Conservation (phyloP, 2,113 vertebrate species). For the Indicator maculatus region DNA sequence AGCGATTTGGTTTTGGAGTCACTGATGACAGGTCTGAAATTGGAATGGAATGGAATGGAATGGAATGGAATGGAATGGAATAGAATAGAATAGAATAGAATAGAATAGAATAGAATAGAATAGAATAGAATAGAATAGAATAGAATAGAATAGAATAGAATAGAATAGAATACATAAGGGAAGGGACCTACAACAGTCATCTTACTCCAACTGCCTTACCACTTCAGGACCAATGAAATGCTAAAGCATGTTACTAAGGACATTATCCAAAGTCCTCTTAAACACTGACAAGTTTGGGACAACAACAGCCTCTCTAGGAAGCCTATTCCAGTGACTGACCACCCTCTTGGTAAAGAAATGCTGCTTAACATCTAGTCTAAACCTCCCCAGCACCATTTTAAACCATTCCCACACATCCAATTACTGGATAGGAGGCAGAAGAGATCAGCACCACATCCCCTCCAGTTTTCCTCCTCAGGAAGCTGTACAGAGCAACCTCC, state of each 20-base stretch:
- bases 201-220: background rate
- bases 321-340: background rate
- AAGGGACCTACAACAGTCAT: background rate
- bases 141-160: background rate
- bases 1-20: background rate
- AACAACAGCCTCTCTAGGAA: background rate
- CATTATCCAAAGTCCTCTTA: background rate
- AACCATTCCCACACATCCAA: rapidly evolving
- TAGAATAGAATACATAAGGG: background rate
- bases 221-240: background rate
- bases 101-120: background rate
- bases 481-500: background rate
- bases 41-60: background rate
- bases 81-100: background rate
- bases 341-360: background rate
- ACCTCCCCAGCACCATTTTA: rapidly evolving
- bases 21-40: background rate
- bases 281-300: background rate
- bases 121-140: background rate
- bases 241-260: background rate
- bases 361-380: background rate
- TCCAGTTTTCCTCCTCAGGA: background rate
- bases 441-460: rapidly evolving
- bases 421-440: background rate
- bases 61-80: too few relatives aligned